Evolutionary conservation across 2,888 invertebrate genomes (phyloP).

Genomic region (Pollenia griseotomentosa): DNA sequence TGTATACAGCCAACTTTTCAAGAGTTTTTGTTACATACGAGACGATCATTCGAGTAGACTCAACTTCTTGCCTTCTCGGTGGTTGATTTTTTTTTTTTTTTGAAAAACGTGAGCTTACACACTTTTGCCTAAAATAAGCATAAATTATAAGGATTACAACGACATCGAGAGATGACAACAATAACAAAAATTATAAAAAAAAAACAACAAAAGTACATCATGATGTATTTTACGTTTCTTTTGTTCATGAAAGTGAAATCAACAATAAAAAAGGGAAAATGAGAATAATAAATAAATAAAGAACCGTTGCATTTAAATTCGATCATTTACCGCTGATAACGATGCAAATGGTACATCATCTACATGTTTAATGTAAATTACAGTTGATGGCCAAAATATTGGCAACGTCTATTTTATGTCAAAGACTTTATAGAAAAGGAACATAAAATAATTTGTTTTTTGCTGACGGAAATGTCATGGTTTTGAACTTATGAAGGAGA

Average conservation of each 20-base stretch:
- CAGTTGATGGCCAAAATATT: conserved; percentile 2
- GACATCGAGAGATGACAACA: conserved; percentile 54
- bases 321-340: conserved; percentile 65
- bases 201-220: conserved; percentile 17
- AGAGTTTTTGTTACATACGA: neutral
- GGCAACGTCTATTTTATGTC: too few relatives aligned
- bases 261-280: conserved; percentile 35
- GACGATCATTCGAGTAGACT: neutral
- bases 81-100: conserved; percentile 22
- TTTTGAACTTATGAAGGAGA: too few relatives aligned
- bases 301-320: conserved; percentile 54
- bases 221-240: conserved; percentile 42
- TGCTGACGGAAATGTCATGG: too few relatives aligned
- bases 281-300: conserved; percentile 44
- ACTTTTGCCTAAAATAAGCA: conserved; percentile 54
- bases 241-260: conserved; percentile 53
- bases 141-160: conserved; percentile 61
- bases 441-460: too few relatives aligned
- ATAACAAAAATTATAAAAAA: conserved; percentile 2
- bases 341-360: neutral
- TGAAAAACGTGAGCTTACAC: conserved; percentile 46
- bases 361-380: neutral
- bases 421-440: too few relatives aligned
- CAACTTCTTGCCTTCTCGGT: neutral
- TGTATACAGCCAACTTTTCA: neutral